phyloP scores from a whole-genome alignment of 2,113 vertebrate genomes.

The Tragelaphus scriptus region DNA sequence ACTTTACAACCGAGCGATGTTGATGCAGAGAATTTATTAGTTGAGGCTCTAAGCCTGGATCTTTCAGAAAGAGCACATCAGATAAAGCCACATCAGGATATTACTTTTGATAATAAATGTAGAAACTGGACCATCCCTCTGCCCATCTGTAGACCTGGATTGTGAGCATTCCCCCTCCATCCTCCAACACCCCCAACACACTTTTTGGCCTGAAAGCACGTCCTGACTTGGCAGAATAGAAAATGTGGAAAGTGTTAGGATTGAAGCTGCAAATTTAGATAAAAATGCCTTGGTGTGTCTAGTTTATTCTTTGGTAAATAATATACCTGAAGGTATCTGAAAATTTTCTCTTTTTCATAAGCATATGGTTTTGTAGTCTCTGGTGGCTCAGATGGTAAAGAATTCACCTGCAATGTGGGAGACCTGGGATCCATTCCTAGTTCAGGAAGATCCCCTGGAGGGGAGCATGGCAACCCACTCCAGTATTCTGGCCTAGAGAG shows the following conservation, averaged over 20 bases:
- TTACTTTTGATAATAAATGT: not conserved
- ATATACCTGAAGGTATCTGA: not conserved
- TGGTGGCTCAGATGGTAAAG: not conserved
- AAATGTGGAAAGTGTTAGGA: not conserved
- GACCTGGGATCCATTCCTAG: not conserved
- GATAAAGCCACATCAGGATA: slow-evolving; percentile 35
- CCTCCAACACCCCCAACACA: not conserved
- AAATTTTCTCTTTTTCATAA: not conserved
- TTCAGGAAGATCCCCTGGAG: not conserved
- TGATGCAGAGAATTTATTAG: slow-evolving; percentile 10
- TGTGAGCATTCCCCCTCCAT: not conserved
- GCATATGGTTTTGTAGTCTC: not conserved
- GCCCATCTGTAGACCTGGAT: not conserved
- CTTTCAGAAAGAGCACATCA: slow-evolving; percentile 17
- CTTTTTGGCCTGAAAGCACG: not conserved
- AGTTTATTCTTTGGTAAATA: slow-evolving; percentile 1
- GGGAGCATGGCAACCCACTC: not conserved
- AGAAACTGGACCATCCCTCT: not conserved
- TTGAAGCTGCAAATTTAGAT: not conserved
- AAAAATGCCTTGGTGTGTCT: not conserved
- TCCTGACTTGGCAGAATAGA: not conserved
- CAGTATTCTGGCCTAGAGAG: not conserved
- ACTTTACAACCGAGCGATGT: not conserved
- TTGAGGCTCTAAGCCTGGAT: not conserved
- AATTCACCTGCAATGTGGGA: not conserved